A percentile compares a stretch with the other conserved stretches of the same genome.
Evolutionary conservation across 2,113 vertebrate species (phyloP).

Genomic region (Atractosteus spatula): DNA sequence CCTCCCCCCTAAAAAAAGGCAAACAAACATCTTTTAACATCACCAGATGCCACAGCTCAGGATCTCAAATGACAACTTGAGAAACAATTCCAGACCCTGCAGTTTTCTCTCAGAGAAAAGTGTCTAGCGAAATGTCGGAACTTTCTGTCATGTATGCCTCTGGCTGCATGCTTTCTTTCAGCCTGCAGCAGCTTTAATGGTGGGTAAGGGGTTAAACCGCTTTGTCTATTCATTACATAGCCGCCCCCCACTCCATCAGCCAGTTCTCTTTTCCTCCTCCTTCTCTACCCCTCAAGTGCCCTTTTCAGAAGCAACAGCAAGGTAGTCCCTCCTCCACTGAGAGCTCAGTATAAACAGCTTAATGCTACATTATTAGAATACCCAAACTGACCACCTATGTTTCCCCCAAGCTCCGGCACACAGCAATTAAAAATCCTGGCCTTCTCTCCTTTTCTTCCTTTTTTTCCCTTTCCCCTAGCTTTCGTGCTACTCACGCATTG

Average conservation of each 20-base stretch:
- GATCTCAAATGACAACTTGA: too few species aligned
- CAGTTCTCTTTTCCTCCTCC: conserved; percentile 33
- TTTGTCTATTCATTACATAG: conserved; percentile 65
- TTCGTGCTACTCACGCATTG: conserved; percentile 54
- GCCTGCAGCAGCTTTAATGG: conserved; percentile 49
- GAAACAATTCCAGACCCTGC: too few species aligned
- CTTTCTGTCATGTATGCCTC: too few species aligned
- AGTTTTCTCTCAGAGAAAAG: too few species aligned
- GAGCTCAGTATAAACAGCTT: conserved; percentile 38
- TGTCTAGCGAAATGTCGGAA: too few species aligned
- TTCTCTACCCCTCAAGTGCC: conserved; percentile 49
- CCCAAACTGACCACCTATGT: conserved; percentile 37
- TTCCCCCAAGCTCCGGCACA: conserved; percentile 35
- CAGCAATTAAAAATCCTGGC: conserved; percentile 41
- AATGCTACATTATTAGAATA: conserved; percentile 58
- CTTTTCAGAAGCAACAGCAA: conserved; percentile 42
- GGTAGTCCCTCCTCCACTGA: conserved; percentile 40
- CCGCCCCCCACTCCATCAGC: conserved; percentile 39
- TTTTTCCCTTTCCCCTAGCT: conserved; percentile 31
- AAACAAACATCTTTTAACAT: too few species aligned
- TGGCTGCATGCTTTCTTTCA: conserved; percentile 42
- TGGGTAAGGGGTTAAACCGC: conserved; percentile 60
- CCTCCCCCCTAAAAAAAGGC: too few species aligned
- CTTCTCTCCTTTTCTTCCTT: conserved; percentile 34
- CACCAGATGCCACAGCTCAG: too few species aligned